These are phyloP conservation scores for Cromileptes altivelis DNA, from an alignment of 2,113 vertebrate species.

Conservation along the genomic window DNA sequence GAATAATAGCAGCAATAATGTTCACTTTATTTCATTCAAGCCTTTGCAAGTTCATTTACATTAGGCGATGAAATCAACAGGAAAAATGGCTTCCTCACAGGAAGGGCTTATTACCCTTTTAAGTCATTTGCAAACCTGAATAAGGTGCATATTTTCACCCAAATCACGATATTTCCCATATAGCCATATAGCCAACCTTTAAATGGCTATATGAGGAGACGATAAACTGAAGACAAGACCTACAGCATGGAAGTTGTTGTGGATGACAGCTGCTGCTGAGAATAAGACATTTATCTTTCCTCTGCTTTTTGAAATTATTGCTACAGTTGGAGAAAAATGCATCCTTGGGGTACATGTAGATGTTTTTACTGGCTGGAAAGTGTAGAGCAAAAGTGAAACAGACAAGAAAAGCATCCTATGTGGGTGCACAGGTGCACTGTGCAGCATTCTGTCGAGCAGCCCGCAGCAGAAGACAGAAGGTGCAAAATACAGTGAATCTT, in stretches of 20 bases:
- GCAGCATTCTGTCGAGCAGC: conserved; percentile 3
- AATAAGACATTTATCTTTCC: not conserved
- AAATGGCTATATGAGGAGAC: not conserved
- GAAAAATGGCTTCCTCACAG: not conserved
- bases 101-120: no score
- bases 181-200: no score
- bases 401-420: not conserved
- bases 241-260: not conserved
- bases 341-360: not conserved
- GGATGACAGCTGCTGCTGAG: not conserved
- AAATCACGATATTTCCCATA: not conserved
- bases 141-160: not conserved
- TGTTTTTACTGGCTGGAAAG: not conserved
- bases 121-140: not conserved
- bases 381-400: not conserved
- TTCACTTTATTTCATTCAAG: not conserved
- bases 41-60: not conserved
- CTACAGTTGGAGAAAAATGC: not conserved
- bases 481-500: conserved; percentile 31
- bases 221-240: not conserved
- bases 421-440: not conserved
- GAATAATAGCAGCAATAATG: not conserved
- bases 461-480: conserved; percentile 7
- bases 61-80: not conserved
- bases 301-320: not conserved